Evolutionary conservation across 1,140 invertebrate genomes (phyloP), one percentile per base, ranked within the genome.

Genomic region (Lanistes nyassanus): DNA sequence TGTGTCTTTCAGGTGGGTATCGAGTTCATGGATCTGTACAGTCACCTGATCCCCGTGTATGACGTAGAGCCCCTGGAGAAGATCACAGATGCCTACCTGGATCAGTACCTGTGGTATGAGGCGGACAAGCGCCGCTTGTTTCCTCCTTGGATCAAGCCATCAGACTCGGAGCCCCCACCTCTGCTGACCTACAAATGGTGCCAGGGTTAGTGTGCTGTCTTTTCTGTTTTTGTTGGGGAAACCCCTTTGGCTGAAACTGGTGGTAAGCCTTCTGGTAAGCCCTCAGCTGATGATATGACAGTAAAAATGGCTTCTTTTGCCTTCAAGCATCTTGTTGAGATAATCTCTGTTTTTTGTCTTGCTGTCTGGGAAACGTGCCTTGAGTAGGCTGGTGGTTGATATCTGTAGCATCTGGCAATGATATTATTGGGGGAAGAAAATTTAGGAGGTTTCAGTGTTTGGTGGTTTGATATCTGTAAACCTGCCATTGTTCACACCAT

Each of bases 1-100:
- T 42, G 4, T 26, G 4, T 23, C 36, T 78, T 76, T 36, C 70
- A 95, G 94, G 94, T 96, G 75, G 97, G 97, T 23, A 99, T 99
- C 83, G 98, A 99, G 89, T 99, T 99, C 88, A 99, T 99, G 98
- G 98, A 99, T 88, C 91, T 99, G 39, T 99, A 99, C 90, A 99
- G 96, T 80, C 98, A 99, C 89, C 88, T 99, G 65, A 97, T 99
- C 73, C 98, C 98, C 0, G 98, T 99, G 0, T 99, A 99, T 87
- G 98, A 99, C 86, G 97, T 99, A 26, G 98, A 99, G 85, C 98
- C 98, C 0, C 90, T 99, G 13, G 98, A 99, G 89, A 99, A 99
- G 90, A 99, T 99, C 36, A 99, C 98, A 0, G 98, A 99, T 88
- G 98, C 98, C n/a, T 99, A 99, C 89, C 90, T 99, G 37, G 98